Evolutionary conservation across 2,888 invertebrate genomes (phyloP).

Genomic region (Morpho achilles): DNA sequence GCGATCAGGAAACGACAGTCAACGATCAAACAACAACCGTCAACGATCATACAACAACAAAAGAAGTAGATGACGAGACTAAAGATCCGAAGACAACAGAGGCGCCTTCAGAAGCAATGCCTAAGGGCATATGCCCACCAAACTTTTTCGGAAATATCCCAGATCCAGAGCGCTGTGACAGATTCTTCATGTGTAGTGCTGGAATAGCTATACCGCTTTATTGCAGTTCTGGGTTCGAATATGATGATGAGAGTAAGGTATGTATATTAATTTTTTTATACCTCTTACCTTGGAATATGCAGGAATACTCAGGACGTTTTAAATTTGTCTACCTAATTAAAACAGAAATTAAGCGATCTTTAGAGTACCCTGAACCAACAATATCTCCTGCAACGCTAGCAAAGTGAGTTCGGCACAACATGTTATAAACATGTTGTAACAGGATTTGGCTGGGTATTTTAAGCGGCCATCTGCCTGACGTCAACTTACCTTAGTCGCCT

Average conservation of each 20-base stretch:
- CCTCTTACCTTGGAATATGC: conserved; percentile 1
- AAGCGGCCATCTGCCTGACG: too few relatives aligned
- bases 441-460: too few relatives aligned
- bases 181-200: conserved; percentile 42
- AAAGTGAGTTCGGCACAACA: too few relatives aligned
- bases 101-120: conserved; percentile 10
- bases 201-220: conserved; percentile 34
- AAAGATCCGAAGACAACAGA: background rate
- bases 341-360: too few relatives aligned
- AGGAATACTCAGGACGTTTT: too few relatives aligned
- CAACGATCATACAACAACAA: background rate
- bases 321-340: too few relatives aligned
- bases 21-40: background rate
- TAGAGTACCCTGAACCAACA: too few relatives aligned
- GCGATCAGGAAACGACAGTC: background rate
- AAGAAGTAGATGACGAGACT: background rate
- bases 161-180: conserved; percentile 39
- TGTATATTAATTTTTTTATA: conserved; percentile 5
- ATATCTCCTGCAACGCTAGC: too few relatives aligned
- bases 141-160: conserved; percentile 40
- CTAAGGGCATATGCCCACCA: conserved; percentile 32
- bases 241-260: conserved; percentile 18
- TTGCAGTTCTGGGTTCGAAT: conserved; percentile 28
- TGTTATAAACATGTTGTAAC: too few relatives aligned
- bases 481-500: too few relatives aligned